phyloP scores from a whole-genome alignment of 2,113 vertebrate species.

The Poeciliopsis occidentalis region DNA sequence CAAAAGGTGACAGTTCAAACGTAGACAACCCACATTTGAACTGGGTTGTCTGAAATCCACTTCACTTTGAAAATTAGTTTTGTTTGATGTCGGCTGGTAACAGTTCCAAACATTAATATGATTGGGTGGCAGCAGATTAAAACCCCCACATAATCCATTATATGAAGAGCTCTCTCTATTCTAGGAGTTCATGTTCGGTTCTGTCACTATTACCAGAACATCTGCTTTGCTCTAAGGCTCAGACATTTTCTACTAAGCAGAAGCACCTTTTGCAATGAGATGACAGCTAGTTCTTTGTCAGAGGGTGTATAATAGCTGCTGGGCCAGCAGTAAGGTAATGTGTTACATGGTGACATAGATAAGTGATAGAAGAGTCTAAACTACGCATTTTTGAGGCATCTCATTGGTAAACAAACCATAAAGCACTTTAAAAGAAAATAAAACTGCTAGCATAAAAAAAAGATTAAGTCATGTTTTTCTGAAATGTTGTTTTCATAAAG shows the following conservation, averaged over 20 bases:
- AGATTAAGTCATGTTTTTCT: neutral
- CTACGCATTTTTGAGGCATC: neutral
- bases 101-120: neutral
- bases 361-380: neutral
- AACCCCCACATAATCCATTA: neutral
- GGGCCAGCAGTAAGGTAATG: neutral
- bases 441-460: neutral
- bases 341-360: neutral
- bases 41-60: neutral
- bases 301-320: neutral
- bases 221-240: neutral
- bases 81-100: neutral
- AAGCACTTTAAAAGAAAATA: too few species aligned
- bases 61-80: neutral
- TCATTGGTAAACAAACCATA: neutral
- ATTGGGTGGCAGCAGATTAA: neutral
- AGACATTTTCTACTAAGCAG: neutral
- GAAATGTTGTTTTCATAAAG: conserved; percentile 41
- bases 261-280: neutral
- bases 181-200: neutral
- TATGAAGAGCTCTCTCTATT: neutral
- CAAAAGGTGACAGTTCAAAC: too few species aligned
- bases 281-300: neutral
- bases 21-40: neutral
- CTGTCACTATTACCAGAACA: neutral